Percentiles rank a stretch among this genome's conserved stretches.
phyloP scores from a whole-genome alignment of 2,797 vertebrate genomes.

The Chiroxiphia lanceolata region DNA sequence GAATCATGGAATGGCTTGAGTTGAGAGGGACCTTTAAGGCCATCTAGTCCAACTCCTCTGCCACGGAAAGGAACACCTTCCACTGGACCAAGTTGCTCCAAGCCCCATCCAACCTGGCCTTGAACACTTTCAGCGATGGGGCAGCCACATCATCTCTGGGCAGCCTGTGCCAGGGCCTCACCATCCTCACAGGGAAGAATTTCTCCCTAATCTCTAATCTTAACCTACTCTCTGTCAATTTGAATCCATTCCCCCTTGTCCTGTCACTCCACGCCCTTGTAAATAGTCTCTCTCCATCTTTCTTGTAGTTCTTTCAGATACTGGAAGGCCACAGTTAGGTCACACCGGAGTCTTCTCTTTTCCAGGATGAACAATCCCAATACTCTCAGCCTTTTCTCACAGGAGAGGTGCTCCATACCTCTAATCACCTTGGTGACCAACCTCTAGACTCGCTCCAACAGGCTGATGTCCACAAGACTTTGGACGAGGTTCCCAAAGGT shows the following conservation, averaged over 20 bases:
- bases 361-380: neutral
- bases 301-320: neutral
- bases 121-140: neutral
- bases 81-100: fast-evolving
- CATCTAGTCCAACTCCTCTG: neutral
- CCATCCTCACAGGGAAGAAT: neutral
- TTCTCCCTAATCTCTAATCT: neutral
- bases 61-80: neutral
- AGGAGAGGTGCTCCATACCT: neutral
- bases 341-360: neutral
- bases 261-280: neutral
- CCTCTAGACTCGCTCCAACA: neutral
- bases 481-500: neutral
- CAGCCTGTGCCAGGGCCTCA: fast-evolving
- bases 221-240: neutral
- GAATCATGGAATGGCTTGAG: neutral
- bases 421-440: neutral
- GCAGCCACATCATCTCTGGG: neutral
- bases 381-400: neutral
- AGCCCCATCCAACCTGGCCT: neutral
- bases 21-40: neutral
- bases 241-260: neutral
- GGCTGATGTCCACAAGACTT: neutral
- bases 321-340: neutral
- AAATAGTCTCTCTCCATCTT: neutral